Base-by-base conservation (phyloP, 2,888 invertebrate genomes). In the Acholoe squamosa region DNA sequence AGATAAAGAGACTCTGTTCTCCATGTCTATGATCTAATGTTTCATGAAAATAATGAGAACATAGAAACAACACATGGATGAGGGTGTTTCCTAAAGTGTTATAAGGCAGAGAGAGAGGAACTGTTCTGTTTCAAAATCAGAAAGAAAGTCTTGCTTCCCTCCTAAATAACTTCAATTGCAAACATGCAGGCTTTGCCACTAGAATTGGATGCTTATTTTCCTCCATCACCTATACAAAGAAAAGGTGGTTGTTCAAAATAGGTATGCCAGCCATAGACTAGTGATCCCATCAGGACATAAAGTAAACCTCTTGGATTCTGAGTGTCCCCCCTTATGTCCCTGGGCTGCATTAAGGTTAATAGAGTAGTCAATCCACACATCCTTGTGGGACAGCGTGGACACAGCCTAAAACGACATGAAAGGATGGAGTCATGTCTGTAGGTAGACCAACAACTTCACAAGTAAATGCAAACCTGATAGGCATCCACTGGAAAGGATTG, bases 371-470 rank as follows among this genome's bases (percentile, higher is more conserved):
- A 1, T 16, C 22, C 1, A 19, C 80, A 19, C 34, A 10, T 43
- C 80, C 34, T 5, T 33, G 80, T 80, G 80, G 5, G 34, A 80
- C 80, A 80, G 34, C 80, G 12, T 34, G 12, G 16, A 43, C 16
- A 22, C 34, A 7, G 43, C 80, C 80, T 80, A 34, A 80, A 80
- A 34, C 80, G 80, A 80, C 80, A 80, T 19, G 80, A 80, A 80
- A 80, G 5, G 43, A 43, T 43, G 80, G 16, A n/a, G 34, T 80
- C 34, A 80, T 80, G 33, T 80, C 34, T 33, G 80, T 80, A 80
- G 80, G 33, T 43, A 16, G 80, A 34, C 80, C 80, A 80, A 34
- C 10, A 61, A 61, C 61, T 14, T 61, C 25, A 28, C 71, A 14
- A 71, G 7, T 25, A 71, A 28, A 28, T n/a, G 5, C 14, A 25